These are phyloP conservation scores for Azemiops feae DNA, from an alignment of 2,113 vertebrate genomes.

Conservation along the genomic window DNA sequence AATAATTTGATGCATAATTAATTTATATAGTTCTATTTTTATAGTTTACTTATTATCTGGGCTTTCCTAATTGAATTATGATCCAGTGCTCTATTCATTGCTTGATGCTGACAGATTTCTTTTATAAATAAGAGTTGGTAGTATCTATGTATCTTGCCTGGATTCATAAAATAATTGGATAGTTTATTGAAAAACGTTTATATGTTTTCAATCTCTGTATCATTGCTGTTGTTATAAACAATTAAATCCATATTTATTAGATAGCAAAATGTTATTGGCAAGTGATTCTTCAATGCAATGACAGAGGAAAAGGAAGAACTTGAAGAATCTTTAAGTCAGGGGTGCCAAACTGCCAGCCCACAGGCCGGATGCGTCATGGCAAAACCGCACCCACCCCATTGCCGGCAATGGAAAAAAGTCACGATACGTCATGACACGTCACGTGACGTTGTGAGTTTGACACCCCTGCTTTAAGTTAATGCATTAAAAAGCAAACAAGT, in stretches of 20 bases:
- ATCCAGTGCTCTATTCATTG: conserved; percentile 16
- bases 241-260: conserved; percentile 46
- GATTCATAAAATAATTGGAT: conserved; percentile 35
- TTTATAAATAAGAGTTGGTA: conserved; percentile 50
- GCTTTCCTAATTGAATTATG: conserved; percentile 43
- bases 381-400: no score
- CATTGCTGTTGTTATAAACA: conserved; percentile 44
- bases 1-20: conserved; percentile 42
- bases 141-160: conserved; percentile 22
- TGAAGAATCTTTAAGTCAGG: background rate
- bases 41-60: conserved; percentile 43
- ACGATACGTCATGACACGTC: no score
- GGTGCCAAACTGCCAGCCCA: no score
- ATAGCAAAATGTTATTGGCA: conserved; percentile 39
- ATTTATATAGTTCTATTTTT: conserved; percentile 46
- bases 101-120: conserved; percentile 49
- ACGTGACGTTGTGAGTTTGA: no score
- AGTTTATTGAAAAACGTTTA: conserved; percentile 31
- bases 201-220: conserved; percentile 13
- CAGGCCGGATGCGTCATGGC: no score
- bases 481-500: background rate
- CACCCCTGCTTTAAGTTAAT: conserved; percentile 15
- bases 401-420: no score
- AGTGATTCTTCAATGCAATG: conserved; percentile 38
- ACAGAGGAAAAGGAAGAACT: background rate